Base-by-base conservation (phyloP, 2,113 vertebrate genomes). In the Chionodraco myersi region DNA sequence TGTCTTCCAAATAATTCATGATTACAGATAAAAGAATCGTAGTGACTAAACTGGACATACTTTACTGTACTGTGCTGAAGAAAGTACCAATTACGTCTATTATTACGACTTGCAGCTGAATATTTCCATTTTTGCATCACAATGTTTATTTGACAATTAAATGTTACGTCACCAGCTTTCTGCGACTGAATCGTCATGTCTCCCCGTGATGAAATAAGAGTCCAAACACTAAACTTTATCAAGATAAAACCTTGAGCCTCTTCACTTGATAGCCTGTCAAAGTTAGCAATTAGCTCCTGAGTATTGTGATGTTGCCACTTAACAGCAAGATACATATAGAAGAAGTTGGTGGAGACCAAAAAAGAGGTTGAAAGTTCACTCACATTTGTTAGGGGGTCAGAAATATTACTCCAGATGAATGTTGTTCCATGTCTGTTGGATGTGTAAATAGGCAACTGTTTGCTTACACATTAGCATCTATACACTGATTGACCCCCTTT, bases 61-160 rank as follows among this genome's bases (percentile, higher is more conserved):
- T 68, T 30, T 4, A 30, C 30, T 30, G 56, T 44, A n/a, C 77
- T 48, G 11, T 67, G 64, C 23, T 49, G 2, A 6, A 51, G 6
- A 47, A 18, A 6, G 14, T 34, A n/a, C 62, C 15, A 60, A 30
- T 30, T 30, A 30, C 4, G 30, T 30, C 30, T 30, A 4, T 30
- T 4, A 30, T n/a, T 15, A 59, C 51, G 54, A 59, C 48, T 48
- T 69, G 59, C 66, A 47, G 30, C 44, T 52, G 52, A 58, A 53
- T 44, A 41, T 80, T 78, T 72, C 66, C 41, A 48, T 52, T 77
- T 73, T 86, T 72, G 79, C 69, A 21, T 63, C 72, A 13, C 54
- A 60, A 26, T 36, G 36, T 81, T 67, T 18, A 52, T 47, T 56
- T 53, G 10, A 58, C 36, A 13, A 49, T 23, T 7, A 26, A 53